phyloP scores from a whole-genome alignment of 2,113 vertebrate species.

The Casuarius casuarius region DNA sequence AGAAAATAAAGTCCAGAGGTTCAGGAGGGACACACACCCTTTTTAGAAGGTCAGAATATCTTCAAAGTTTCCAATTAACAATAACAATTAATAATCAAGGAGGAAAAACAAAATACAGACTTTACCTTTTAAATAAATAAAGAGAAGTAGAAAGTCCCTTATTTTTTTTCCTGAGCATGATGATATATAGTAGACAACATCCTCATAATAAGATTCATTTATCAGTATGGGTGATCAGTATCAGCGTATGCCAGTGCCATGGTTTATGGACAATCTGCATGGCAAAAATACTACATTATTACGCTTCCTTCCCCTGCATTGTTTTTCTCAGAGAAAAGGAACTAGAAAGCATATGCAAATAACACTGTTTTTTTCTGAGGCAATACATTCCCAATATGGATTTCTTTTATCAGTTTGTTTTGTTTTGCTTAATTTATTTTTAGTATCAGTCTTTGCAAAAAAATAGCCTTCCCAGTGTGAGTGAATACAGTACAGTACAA shows the following conservation, averaged over 20 bases:
- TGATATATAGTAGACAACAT: not conserved
- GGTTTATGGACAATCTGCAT: not conserved
- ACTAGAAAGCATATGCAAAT: not conserved
- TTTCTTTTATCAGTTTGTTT: not conserved
- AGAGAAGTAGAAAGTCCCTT: not conserved
- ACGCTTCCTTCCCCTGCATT: not conserved
- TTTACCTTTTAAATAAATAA: not conserved
- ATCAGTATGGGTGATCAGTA: not conserved
- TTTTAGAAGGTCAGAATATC: not conserved
- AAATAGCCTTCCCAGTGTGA: not conserved
- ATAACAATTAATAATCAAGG: not conserved
- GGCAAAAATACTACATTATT: not conserved
- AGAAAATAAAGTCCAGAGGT: not conserved
- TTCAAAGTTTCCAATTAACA: not conserved
- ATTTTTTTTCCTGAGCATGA: not conserved
- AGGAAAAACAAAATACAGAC: not conserved
- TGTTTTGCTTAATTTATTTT: slow-evolving; percentile 36
- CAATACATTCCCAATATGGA: not conserved
- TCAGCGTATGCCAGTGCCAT: not conserved
- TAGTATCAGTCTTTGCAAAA: slow-evolving; percentile 25
- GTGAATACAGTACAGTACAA: not conserved
- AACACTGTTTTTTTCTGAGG: not conserved
- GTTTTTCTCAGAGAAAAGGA: not conserved
- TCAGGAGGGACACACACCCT: not conserved
- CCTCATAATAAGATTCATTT: not conserved